Evolutionary conservation across 2,888 invertebrate species (phyloP), one percentile per base, ranked within the genome.

Genomic region (Iphiclides podalirius): DNA sequence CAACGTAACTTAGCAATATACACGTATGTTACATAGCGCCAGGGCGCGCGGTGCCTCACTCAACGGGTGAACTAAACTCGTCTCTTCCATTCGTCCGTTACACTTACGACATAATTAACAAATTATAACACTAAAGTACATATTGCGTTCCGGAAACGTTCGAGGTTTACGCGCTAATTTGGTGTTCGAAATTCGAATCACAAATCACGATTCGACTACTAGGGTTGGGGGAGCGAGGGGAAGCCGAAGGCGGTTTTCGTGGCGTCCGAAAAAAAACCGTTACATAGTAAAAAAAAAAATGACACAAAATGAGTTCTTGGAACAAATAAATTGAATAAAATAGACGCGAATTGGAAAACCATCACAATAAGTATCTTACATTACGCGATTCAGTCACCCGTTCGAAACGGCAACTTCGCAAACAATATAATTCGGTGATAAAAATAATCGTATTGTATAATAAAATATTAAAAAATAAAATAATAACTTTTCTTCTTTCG

Each of bases 131-230:
- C 61, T 67, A 78, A 75, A 73, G 72, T 82, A 31, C 31, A 31
- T 31, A 83, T 81, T 79, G 78, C 78, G 74, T 75, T 76, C 71
- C 72, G 74, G 70, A 69, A 70, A 75, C 70, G 80, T 75, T 31
- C 78, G 82, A 76, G 81, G 75, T 75, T 80, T 83, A 84, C 75
- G 65, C 70, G 70, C 85, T 85, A 86, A 67, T 73, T 80, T 86
- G 83, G 86, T 86, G 85, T 86, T 83, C 64, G 70, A 66, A 75
- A 75, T n/a, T 71, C 81, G 75, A 80, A n/a, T n/a, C n/a, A n/a
- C n/a, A n/a, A n/a, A 74, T 76, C 70, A 70, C 64, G 61, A 63
- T 66, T 68, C 72, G 72, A 70, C 73, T 79, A 76, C 64, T n/a
- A 57, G 49, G 47, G 57, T 11, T 11, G 55, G 58, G 53, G 59